Conservation (phyloP, 2,888 invertebrate species). For the Automeris io region DNA sequence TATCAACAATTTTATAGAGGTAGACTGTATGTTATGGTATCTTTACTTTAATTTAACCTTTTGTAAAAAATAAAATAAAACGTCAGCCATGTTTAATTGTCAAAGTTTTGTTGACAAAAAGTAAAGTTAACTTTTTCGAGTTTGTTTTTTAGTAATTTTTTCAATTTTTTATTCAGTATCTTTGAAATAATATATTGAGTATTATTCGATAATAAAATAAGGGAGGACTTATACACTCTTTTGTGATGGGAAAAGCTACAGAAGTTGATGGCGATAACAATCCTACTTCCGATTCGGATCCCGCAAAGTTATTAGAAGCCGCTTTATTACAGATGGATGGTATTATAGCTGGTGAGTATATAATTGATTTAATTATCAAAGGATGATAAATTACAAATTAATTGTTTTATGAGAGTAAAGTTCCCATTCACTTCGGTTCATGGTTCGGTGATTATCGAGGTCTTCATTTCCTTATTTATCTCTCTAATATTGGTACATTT, state of each 20-base stretch:
- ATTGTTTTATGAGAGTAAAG: background rate
- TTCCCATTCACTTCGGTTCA: conserved; percentile 22
- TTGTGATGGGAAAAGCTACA: conserved; percentile 67
- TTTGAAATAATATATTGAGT: background rate
- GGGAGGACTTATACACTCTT: conserved; percentile 9
- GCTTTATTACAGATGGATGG: conserved; percentile 94
- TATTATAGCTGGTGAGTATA: conserved; percentile 84
- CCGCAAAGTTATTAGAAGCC: conserved; percentile 90
- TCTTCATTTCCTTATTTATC: conserved; percentile 26
- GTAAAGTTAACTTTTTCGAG: conserved; percentile 43
- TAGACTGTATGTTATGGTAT: background rate
- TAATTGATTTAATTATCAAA: background rate
- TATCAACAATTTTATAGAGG: background rate
- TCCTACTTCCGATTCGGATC: conserved; percentile 84
- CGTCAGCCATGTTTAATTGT: conserved; percentile 17
- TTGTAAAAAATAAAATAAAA: conserved; percentile 2
- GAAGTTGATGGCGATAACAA: conserved; percentile 71
- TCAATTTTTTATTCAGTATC: conserved; percentile 9
- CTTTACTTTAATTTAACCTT: conserved; percentile 1
- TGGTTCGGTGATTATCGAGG: conserved; percentile 41
- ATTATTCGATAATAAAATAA: background rate
- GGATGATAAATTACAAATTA: background rate
- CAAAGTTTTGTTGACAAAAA: conserved; percentile 60
- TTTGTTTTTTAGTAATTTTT: conserved; percentile 22
- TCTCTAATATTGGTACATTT: conserved; percentile 10